A percentile compares a stretch with the other conserved stretches of the same genome.
Conservation (phyloP, 2,888 invertebrate species). For the Acrobasis consociella region DNA sequence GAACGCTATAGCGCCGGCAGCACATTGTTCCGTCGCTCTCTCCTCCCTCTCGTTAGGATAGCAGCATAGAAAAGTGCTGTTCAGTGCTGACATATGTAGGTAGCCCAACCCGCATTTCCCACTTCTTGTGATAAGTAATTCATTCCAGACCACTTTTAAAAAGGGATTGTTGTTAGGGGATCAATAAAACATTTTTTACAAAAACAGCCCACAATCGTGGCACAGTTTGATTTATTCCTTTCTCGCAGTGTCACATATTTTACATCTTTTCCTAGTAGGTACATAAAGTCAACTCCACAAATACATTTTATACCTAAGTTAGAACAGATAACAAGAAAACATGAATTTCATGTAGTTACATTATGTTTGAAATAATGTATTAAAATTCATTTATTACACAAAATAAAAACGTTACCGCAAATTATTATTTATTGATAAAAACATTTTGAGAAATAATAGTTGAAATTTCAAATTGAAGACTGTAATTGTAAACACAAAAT, state of each 20-base stretch:
- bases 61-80: no score
- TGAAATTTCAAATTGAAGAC: no score
- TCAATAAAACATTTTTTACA: constrained; percentile 46
- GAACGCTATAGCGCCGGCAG: no score
- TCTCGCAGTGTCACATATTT: constrained; percentile 62
- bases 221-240: constrained; percentile 75
- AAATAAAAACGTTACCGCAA: background rate
- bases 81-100: no score
- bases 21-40: no score
- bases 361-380: background rate
- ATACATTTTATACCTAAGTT: constrained; percentile 37
- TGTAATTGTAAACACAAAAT: background rate
- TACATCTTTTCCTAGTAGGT: constrained; percentile 54
- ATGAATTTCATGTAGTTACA: background rate
- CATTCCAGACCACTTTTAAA: no score
- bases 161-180: no score
- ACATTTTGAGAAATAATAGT: background rate
- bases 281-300: constrained; percentile 50
- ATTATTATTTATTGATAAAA: background rate
- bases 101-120: no score
- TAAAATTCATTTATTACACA: background rate
- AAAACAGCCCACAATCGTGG: constrained; percentile 75
- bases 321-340: constrained; percentile 8
- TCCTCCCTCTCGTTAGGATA: no score
- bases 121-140: background rate